Evolutionary conservation across 1,140 invertebrate species (phyloP), one percentile per base, ranked within the genome.

Genomic region (Aradophagus sp.): DNA sequence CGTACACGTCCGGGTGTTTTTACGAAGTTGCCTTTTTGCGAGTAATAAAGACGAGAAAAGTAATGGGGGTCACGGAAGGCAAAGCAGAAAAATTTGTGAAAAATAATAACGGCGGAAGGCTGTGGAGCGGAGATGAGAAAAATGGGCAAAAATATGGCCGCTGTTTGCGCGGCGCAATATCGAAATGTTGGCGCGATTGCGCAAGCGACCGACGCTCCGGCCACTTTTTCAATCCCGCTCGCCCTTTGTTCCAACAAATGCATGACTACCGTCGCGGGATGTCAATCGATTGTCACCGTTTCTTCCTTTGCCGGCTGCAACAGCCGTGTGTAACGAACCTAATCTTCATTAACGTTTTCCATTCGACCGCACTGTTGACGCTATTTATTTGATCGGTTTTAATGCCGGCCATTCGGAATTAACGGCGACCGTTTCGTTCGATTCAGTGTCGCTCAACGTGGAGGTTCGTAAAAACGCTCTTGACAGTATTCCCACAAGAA

Each of bases 271-370:
- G 52, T 58, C 58, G 58, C 67, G 45, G 53, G 29, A 58, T 50
- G 67, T 71, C 67, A 71, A 71, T 71, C 67, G 67, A 71, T 65
- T 71, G 67, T 70, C 67, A 63, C 56, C 35, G 50, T 50, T 55
- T 42, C 56, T 61, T 69, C 36, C 45, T 48, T 69, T 56, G 48
- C 34, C 29, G 20, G 15, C 42, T 13, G 56, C 48, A 47, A 36
- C 55, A 48, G 34, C 48, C 31, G 39, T 27, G 41, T 26, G 53
- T 53, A 68, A 55, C 55, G 36, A 58, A 62, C 44, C 52, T 52
- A 56, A 55, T 65, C 50, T 70, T 70, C 48, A 70, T 70, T 70
- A 70, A 70, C 31, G 58, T 34, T 44, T 12, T 52, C 45, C 29
- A 32, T 50, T 45, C 32, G 27, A 38, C 35, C 42, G 20, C 65